phyloP scores from a whole-genome alignment of 2,113 vertebrate species.

The Crypturellus undulatus region DNA sequence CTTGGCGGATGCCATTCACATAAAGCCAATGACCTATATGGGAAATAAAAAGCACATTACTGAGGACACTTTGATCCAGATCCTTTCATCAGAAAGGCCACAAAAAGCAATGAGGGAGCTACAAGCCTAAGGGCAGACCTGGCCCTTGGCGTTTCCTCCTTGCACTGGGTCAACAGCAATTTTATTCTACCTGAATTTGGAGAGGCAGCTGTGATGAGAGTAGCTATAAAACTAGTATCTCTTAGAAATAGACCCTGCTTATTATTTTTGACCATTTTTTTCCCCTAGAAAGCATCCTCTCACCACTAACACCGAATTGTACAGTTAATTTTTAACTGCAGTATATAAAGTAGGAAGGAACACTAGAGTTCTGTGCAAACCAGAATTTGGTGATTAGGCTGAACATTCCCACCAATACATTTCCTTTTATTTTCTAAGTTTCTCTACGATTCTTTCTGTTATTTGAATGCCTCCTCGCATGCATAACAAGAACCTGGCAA shows the following conservation, averaged over 20 bases:
- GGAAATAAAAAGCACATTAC: accelerated
- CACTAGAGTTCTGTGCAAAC: background rate
- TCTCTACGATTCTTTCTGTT: background rate
- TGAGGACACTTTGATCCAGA: background rate
- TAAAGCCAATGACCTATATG: background rate
- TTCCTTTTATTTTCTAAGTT: background rate
- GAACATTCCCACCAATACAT: background rate
- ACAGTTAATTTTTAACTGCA: background rate
- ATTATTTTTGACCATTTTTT: background rate
- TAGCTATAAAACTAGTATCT: background rate
- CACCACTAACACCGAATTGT: background rate
- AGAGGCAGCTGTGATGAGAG: background rate
- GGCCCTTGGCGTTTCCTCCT: background rate
- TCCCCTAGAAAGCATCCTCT: background rate
- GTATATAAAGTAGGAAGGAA: background rate
- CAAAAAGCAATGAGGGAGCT: background rate
- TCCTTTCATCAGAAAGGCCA: background rate
- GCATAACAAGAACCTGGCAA: background rate
- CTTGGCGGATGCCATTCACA: background rate
- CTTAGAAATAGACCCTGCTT: background rate
- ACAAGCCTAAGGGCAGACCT: background rate
- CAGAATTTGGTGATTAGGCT: background rate
- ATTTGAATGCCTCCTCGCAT: conserved; percentile 9
- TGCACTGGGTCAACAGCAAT: background rate
- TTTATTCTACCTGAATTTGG: background rate